These are phyloP conservation scores for Micromesistius poutassou DNA, from an alignment of 2,797 vertebrate species.

Conservation along the genomic window DNA sequence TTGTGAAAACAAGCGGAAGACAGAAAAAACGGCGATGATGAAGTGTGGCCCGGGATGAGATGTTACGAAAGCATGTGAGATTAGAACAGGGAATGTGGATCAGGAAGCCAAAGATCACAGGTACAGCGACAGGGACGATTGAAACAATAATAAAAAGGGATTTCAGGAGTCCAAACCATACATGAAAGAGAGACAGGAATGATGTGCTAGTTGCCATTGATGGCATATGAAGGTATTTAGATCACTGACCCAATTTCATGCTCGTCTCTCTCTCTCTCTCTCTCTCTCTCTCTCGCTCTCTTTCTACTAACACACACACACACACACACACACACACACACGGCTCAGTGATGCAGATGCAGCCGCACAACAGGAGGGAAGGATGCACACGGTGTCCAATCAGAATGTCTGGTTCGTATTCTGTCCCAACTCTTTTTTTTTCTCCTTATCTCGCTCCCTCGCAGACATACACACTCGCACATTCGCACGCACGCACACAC, in stretches of 20 bases:
- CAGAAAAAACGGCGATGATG: too few relatives aligned
- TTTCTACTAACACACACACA: slow-evolving; percentile 36
- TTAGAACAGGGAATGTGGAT: slow-evolving; percentile 7
- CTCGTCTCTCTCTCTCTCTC: slow-evolving; percentile 46
- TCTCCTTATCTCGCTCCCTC: not conserved
- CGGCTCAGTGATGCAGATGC: slow-evolving; percentile 45
- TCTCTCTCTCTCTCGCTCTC: slow-evolving; percentile 55
- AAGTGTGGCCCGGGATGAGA: not conserved
- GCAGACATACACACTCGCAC: not conserved
- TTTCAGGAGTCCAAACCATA: slow-evolving; percentile 17
- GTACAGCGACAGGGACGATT: not conserved
- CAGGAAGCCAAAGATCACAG: not conserved
- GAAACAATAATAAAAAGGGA: slow-evolving; percentile 6
- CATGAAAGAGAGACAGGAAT: slow-evolving; percentile 50
- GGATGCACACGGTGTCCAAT: slow-evolving; percentile 37
- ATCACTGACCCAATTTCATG: slow-evolving; percentile 77
- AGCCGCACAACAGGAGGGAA: slow-evolving; percentile 43
- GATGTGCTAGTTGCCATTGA: slow-evolving; percentile 66
- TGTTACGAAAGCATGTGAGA: not conserved
- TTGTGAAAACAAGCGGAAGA: too few relatives aligned
- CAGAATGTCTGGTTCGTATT: slow-evolving; percentile 24
- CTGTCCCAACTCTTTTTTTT: not conserved
- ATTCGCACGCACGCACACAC: too few relatives aligned
- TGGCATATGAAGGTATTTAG: slow-evolving; percentile 71
- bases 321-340: slow-evolving; percentile 42